Base-by-base conservation (phyloP, 2,113 vertebrate genomes). In the Petrocephalus zakoni region DNA sequence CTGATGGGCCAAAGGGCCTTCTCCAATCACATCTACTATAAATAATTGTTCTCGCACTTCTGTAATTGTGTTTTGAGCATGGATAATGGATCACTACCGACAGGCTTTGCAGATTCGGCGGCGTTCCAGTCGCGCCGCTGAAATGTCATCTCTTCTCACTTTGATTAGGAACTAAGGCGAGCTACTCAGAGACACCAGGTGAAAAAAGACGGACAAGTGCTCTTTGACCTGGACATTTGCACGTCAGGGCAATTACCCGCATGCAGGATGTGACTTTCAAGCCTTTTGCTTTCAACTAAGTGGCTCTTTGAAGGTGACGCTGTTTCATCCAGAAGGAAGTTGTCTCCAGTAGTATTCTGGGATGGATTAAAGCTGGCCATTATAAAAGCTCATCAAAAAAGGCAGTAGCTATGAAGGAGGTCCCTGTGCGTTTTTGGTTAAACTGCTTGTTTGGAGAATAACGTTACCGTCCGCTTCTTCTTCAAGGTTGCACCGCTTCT, bases 1-100 rank as follows among this genome's bases (percentile, higher is more conserved):
- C 17, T 37, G 49, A 47, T 22, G 47, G 19, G 87, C 47, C 22
- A 15, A 51, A 82, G 52, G 53, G 6, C 9, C 37, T 83, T 10
- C 81, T 83, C 46, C 86, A 55, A 86, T 86, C 84, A 55, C 84
- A 6, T 21, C 84, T 55, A 34, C 52, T 83, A 34, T 13, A 49
- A 55, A 55, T 86, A 86, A 55, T 56, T 25, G 19, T 55, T 37
- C 51, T 34, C 52, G 13, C 52, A 86, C 84, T 86, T 52, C 15
- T 86, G 17, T 53, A 86, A 55, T 86, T 55, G 84, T 86, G 49
- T 86, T 86, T 86, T 86, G 22, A 86, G 53, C 25, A 29, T 55
- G 25, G 49, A 55, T 55, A 55, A 86, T 55, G 84, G 84, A 56
- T 56, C 52, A 34, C n/a, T 29, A 52, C 51, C n/a, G 29, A 85